Conservation (phyloP, 2,888 invertebrate species). For the Orthonevra nobilis region DNA sequence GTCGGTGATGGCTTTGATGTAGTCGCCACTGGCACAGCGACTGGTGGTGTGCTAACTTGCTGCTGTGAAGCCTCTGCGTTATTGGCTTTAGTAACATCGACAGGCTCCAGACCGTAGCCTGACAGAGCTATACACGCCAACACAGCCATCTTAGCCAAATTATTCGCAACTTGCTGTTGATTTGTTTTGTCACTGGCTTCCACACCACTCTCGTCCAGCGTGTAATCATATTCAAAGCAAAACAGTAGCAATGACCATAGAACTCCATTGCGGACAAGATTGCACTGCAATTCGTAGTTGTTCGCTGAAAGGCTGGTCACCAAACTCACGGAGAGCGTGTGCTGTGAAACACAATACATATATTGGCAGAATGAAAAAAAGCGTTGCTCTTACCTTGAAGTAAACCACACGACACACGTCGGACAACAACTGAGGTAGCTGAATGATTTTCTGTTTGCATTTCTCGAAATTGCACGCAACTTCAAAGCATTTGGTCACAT, state of each 20-base stretch:
- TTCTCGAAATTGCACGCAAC: slow-evolving; percentile 96
- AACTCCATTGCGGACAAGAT: slow-evolving; percentile 91
- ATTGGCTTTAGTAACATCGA: slow-evolving; percentile 45
- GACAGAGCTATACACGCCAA: slow-evolving; percentile 91
- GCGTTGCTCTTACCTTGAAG: slow-evolving; percentile 90
- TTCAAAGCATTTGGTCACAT: slow-evolving; percentile 95
- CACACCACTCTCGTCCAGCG: slow-evolving; percentile 97
- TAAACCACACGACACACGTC: slow-evolving; percentile 93
- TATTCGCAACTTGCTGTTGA: slow-evolving; percentile 95
- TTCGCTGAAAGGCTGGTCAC: slow-evolving; percentile 93
- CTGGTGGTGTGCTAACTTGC: slow-evolving; percentile 46
- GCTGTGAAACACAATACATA: slow-evolving; percentile 79
- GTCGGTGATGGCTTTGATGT: slow-evolving; percentile 70
- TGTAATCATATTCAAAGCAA: slow-evolving; percentile 97
- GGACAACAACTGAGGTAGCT: slow-evolving; percentile 91
- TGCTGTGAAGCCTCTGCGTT: slow-evolving; percentile 69
- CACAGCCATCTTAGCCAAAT: slow-evolving; percentile 92
- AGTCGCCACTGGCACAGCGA: slow-evolving; percentile 50
- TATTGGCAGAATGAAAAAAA: too few species aligned
- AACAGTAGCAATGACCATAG: slow-evolving; percentile 95
- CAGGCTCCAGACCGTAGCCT: slow-evolving; percentile 82
- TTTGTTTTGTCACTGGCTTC: slow-evolving; percentile 91
- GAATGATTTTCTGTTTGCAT: slow-evolving; percentile 93
- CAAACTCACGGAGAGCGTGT: slow-evolving; percentile 94
- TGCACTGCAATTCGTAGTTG: slow-evolving; percentile 89